Percentiles rank a stretch among this genome's conserved stretches.
phyloP scores from a whole-genome alignment of 2,888 invertebrate genomes.

The Archaeoteleia sp. region DNA sequence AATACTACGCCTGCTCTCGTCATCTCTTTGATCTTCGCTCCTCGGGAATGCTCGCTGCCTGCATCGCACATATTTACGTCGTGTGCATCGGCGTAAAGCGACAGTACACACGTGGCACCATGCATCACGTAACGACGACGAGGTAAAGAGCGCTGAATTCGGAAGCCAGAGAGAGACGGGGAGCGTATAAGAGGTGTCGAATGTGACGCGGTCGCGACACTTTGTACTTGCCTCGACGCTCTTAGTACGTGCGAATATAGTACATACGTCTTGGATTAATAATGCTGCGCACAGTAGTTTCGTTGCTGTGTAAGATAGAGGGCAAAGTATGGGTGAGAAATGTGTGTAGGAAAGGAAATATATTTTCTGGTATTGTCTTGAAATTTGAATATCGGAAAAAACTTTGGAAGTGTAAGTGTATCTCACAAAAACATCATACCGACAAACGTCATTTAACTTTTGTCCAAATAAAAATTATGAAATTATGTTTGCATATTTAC shows the following conservation, averaged over 20 bases:
- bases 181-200: conserved; percentile 59
- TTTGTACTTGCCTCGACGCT: conserved; percentile 51
- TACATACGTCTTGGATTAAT: conserved; percentile 53
- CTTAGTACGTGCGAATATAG: conserved; percentile 40
- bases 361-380: no score
- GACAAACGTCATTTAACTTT: no score
- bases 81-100: conserved; percentile 51
- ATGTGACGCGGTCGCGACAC: conserved; percentile 64
- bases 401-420: no score
- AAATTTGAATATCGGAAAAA: no score
- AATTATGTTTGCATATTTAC: no score
- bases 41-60: conserved; percentile 51
- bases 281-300: conserved; percentile 35
- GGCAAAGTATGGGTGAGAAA: conserved; percentile 22
- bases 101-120: conserved; percentile 43
- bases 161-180: conserved; percentile 24
- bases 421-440: no score
- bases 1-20: conserved; percentile 58
- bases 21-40: conserved; percentile 65
- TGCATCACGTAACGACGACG: conserved; percentile 30
- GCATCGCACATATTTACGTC: conserved; percentile 51
- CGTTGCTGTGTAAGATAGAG: conserved; percentile 21
- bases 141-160: conserved; percentile 18
- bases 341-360: conserved; percentile 17
- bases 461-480: no score